phyloP scores from a whole-genome alignment of 1,140 invertebrate genomes.

The Chionoecetes opilio region DNA sequence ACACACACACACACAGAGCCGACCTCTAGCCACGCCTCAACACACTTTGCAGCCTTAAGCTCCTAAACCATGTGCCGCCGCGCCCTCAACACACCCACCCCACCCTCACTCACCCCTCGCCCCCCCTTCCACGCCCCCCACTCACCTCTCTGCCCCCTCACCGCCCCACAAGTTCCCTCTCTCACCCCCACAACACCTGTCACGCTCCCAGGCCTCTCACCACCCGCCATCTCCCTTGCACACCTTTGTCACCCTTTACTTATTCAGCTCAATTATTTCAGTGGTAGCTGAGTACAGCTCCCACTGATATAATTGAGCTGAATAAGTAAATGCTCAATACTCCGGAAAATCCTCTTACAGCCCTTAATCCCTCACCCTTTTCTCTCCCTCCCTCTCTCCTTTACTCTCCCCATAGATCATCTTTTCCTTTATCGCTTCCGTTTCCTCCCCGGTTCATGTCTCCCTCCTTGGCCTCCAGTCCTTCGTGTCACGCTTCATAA shows the following conservation, averaged over 20 bases:
- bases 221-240: not conserved
- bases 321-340: not conserved
- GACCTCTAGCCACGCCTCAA: not conserved
- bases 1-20: not conserved
- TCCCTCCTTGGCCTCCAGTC: not conserved
- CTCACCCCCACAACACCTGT: not conserved
- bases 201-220: not conserved
- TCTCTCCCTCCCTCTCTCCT: not conserved
- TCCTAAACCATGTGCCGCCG: not conserved
- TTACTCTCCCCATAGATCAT: not conserved
- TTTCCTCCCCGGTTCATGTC: not conserved
- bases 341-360: not conserved
- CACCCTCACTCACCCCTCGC: not conserved
- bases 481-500: not conserved
- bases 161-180: not conserved
- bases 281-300: no score
- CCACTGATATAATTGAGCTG: not conserved
- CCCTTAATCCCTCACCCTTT: not conserved
- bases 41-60: not conserved
- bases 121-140: not conserved
- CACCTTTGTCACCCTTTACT: not conserved
- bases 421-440: not conserved
- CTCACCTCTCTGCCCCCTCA: no score
- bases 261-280: no score
- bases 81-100: not conserved